Evolutionary conservation across 2,888 invertebrate genomes (phyloP).

Genomic region (Thera britannica): DNA sequence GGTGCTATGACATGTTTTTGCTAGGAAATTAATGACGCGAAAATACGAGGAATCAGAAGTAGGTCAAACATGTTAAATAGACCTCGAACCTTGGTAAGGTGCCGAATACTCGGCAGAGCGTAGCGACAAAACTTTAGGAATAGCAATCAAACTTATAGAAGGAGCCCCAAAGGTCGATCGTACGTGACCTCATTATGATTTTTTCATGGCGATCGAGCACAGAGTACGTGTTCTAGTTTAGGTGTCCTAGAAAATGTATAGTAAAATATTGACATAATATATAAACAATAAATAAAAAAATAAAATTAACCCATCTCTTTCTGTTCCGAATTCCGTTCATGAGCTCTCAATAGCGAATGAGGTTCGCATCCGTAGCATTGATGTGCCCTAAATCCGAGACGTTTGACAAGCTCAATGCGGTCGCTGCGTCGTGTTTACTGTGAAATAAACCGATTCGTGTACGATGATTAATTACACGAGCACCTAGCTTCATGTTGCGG

Average conservation of each 20-base stretch:
- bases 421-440: constrained; percentile 33
- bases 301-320: not conserved
- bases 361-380: constrained; percentile 29
- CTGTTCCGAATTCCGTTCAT: constrained; percentile 9
- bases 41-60: constrained; percentile 24
- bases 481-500: constrained; percentile 24
- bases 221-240: constrained; percentile 13
- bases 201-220: constrained; percentile 54
- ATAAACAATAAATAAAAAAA: not conserved
- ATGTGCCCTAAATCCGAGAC: constrained; percentile 40
- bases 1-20: constrained; percentile 11
- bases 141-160: constrained; percentile 48
- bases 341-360: constrained; percentile 35
- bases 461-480: constrained; percentile 37
- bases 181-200: constrained; percentile 62
- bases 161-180: constrained; percentile 55
- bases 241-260: constrained; percentile 15
- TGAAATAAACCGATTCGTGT: constrained; percentile 38
- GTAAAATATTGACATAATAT: not conserved
- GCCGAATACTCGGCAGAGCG: constrained; percentile 27
- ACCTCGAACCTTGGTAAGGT: constrained; percentile 13
- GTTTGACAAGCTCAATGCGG: constrained; percentile 39
- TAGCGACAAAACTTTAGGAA: constrained; percentile 37
- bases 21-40: constrained; percentile 13
- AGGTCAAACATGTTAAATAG: constrained; percentile 32